These are phyloP conservation scores for Melikaiella ostensackeni DNA, from an alignment of 2,888 invertebrate genomes.

Conservation along the genomic window DNA sequence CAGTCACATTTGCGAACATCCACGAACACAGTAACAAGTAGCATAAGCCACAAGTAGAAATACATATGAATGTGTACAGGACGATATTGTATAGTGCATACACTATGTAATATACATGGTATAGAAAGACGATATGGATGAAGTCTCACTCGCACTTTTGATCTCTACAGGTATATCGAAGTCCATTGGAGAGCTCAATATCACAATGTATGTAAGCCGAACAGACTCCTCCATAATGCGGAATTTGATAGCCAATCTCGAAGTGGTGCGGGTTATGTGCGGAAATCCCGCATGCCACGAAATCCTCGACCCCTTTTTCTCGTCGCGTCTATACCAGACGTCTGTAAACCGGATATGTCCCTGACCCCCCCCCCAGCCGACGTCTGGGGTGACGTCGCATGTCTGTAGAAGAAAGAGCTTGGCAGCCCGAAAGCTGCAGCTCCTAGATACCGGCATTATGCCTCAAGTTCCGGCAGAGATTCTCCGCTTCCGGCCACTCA, in stretches of 20 bases:
- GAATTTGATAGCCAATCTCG: conserved; percentile 14
- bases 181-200: conserved; percentile 24
- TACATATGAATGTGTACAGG: not conserved
- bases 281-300: not conserved
- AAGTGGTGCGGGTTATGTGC: not conserved
- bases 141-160: conserved; percentile 30
- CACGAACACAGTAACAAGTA: conserved; percentile 8
- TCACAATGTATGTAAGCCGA: conserved; percentile 13
- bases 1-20: conserved; percentile 23
- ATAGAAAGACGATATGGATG: not conserved
- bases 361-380: not conserved
- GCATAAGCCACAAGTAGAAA: not conserved
- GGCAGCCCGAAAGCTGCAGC: conserved; percentile 45
- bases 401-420: conserved; percentile 22
- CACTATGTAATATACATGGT: not conserved
- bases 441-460: conserved; percentile 53
- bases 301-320: conserved; percentile 18
- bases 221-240: conserved; percentile 9
- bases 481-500: conserved; percentile 44
- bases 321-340: conserved; percentile 4
- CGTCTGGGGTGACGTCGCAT: not conserved
- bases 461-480: conserved; percentile 54
- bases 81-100: not conserved
- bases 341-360: conserved; percentile 1
- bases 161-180: conserved; percentile 19